A percentile compares a stretch with the other conserved stretches of the same genome.
These are phyloP conservation scores for Hephaestus fuliginosus DNA, from an alignment of 2,797 vertebrate species.

Conservation along the genomic window DNA sequence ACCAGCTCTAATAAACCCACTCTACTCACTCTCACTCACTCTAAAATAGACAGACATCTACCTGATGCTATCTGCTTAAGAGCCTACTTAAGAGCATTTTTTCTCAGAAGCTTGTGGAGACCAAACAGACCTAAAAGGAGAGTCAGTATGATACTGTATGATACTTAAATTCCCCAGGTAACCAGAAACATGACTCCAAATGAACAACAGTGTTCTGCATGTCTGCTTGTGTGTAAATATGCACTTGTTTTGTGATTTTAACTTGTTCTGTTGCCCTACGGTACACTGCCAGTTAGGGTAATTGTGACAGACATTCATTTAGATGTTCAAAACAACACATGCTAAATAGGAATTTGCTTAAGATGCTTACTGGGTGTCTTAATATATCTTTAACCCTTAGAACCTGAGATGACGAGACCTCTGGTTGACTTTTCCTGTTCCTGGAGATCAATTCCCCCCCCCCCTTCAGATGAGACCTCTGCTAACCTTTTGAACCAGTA, in stretches of 20 bases:
- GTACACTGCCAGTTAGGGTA: not conserved
- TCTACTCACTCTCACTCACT: too few species aligned
- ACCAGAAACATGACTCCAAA: not conserved
- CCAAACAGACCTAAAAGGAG: not conserved
- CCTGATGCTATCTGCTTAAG: not conserved
- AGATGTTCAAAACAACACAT: not conserved
- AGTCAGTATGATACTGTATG: not conserved
- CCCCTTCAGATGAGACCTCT: constrained; percentile 45
- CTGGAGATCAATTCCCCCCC: constrained; percentile 6
- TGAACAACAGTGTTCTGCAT: not conserved
- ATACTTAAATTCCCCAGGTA: not conserved
- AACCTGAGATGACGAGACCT: constrained; percentile 22
- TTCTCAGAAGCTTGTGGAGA: not conserved
- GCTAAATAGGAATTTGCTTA: not conserved
- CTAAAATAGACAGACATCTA: not conserved
- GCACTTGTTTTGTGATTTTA: not conserved
- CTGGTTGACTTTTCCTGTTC: constrained; percentile 24
- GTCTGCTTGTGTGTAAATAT: not conserved
- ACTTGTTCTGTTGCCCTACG: not conserved
- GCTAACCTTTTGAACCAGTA: constrained; percentile 39
- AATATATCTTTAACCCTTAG: constrained; percentile 2
- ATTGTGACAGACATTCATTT: not conserved
- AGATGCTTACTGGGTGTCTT: constrained; percentile 25
- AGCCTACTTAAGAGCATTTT: not conserved
- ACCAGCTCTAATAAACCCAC: not conserved